Evolutionary conservation across 2,113 vertebrate genomes (phyloP), one percentile per base, ranked within the genome.

Genomic region (Upupa epops): DNA sequence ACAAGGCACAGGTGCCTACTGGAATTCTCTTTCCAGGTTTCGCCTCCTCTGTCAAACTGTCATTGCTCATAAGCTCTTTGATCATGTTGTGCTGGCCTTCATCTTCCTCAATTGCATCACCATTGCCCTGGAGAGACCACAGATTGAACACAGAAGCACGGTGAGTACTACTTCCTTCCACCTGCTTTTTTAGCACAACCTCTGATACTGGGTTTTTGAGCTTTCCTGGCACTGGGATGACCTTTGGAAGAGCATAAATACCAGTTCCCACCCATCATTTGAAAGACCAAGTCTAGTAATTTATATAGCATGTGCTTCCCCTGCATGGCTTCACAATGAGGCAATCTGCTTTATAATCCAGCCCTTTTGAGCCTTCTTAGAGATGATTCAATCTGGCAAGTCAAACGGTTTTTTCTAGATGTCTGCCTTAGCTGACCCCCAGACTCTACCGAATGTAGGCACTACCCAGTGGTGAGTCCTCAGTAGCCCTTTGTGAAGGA

Each of bases 91-190:
- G 58, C 83, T 99, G 97, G 98, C 98, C 81, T 99, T 99, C 96
- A 99, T 99, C 96, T 99, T 99, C 96, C 98, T 99, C 95, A 99
- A 99, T 97, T 99, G 99, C 96, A 99, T 99, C 96, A 99, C 99
- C 7, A 99, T 99, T 28, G 99, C 99, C 81, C 97, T 99, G 96
- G 99, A 99, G 96, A 98, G 99, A 92, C 99, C 99, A 12, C 99
- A 99, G 97, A 99, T 99, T 22, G 98, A 99, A 73, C 98, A 99
- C 37, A 98, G 99, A 91, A 99, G 99, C 97, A 98, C 98, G 40
- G 99, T 99, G 97, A 98, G 98, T 88, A 75, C 7, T 8, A 58
- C 55, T 86, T 18, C 26, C 28, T 65, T 37, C 48, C n/a, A 46
- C n/a, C 9, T 59, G 5, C 22, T n/a, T 66, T 42, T 70, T 60